Conservation (phyloP, 2,888 invertebrate species). For the Dicycla oo region DNA sequence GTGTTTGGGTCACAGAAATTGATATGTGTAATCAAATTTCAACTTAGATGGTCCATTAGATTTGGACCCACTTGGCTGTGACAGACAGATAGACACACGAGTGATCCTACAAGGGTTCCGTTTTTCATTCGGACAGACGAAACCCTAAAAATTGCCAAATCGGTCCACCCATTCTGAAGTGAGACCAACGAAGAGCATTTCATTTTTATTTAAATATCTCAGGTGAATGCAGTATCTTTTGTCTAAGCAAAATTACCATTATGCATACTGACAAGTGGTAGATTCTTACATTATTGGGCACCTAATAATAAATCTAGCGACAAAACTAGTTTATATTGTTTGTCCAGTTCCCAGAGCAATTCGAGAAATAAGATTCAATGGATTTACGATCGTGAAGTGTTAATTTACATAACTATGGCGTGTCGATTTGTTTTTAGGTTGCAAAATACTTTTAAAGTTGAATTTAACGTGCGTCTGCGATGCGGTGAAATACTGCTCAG, state of each 20-base stretch:
- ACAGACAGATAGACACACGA: too few relatives aligned
- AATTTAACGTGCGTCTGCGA: conserved; percentile 34
- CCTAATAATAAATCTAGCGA: conserved; percentile 31
- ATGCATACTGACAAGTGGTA: not conserved
- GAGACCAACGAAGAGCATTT: too few relatives aligned
- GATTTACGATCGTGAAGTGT: conserved; percentile 62
- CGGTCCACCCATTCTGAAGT: too few relatives aligned
- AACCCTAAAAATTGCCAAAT: too few relatives aligned
- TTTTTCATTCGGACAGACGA: too few relatives aligned
- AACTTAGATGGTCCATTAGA: too few relatives aligned
- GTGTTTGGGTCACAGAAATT: too few relatives aligned
- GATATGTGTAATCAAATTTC: too few relatives aligned
- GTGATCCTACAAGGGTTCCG: too few relatives aligned
- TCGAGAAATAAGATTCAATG: conserved; percentile 51
- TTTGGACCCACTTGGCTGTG: too few relatives aligned
- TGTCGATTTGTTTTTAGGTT: conserved; percentile 57
- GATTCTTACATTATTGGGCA: conserved; percentile 10
- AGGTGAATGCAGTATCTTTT: conserved; percentile 20
- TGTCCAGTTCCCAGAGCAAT: conserved; percentile 44
- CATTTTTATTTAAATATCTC: conserved; percentile 2
- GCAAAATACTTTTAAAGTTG: conserved; percentile 52
- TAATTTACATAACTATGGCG: conserved; percentile 57
- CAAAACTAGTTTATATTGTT: conserved; percentile 44
- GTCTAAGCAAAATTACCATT: conserved; percentile 14
- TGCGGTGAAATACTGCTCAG: conserved; percentile 28